Base-by-base conservation (phyloP, 2,888 invertebrate genomes). In the Eupithecia exiguata region DNA sequence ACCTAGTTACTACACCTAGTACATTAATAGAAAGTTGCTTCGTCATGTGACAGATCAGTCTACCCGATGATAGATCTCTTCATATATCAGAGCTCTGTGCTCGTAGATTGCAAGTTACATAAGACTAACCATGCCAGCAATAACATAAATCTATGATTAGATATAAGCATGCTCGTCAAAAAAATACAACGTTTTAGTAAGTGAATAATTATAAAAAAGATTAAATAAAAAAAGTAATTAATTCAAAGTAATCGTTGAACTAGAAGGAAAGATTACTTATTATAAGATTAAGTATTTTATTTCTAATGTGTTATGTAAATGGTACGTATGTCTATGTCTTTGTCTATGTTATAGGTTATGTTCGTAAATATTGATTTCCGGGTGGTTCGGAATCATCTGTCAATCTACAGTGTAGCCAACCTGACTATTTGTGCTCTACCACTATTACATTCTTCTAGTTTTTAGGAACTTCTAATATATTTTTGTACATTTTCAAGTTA, bases 11-110 rank as follows among this genome's bases (percentile, higher is more conserved):
- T 35, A 36, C 36, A 36, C 6, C 35, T 36, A 63, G 36, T n/a
- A 65, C 10, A 62, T 65, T 21, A 65, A 12, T 65, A 36, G 63
- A 65, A 65, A 65, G 63, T 65, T 65, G 63, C 36, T 38, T 65
- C 38, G 36, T 65, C 63, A 65, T 36, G 12, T 65, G 38, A 21
- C 63, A 65, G 63, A 65, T 38, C 12, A n/a, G 36, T 65, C 63
- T 65, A n/a, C 10, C n/a, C 38, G n/a, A 36, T 38, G 63, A 65
- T 65, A 36, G n/a, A 63, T 63, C n/a, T 63, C 36, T 63, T 63
- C 36, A 63, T 63, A 63, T 63, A 49, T 61, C 6, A 16, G 7
- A 62, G 30, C 18, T 35, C n/a, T 65, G 18, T n/a, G 38, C 18
- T 38, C 18, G 36, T 16, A 62, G 5, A 35, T 18, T n/a, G 35